Base-by-base conservation (phyloP, 2,888 invertebrate species). In the Calliscelio sp. region DNA sequence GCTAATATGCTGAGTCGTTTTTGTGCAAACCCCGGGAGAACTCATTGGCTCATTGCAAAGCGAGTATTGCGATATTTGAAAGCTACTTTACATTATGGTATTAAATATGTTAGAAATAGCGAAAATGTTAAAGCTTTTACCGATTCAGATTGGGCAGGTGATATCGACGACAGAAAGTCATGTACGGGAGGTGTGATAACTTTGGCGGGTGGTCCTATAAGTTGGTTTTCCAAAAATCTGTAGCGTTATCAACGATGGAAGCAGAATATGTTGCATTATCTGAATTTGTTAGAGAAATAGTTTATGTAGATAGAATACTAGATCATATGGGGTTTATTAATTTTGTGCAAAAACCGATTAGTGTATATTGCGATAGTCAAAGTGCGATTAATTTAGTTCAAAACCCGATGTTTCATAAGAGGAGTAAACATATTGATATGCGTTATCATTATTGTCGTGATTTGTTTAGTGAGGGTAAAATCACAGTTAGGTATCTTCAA, bases 1-100 rank as follows among this genome's bases (percentile, higher is more conserved):
- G 85, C 81, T 4, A 84, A 53, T 20, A 66, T 46, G 8, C 51
- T 87, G 16, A 86, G 86, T 49, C 51, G 81, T 18, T 88, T 86
- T 61, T 68, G 80, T 71, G n/a, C 65, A 2, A 32, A 79, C 20
- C 79, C 68, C 0, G 65, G 73, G 5, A 74, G 20, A 28, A 8
- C 35, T 0, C 87, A 5, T 46, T 87, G 10, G 11, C 35, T 0
- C 87, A 5, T 46, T 87, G 10, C 32, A 11, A 46, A 46, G 20
- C 46, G 18, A 3, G 20, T 46, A 46, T 18, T 46, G 20, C 16
- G 83, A 32, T 86, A 87, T 63, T 28, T 87, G 3, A 84, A 84
- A n/a, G 73, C 8, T 7, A 86, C 86, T 0, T 28, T 61, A 2
- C n/a, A 87, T 65, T 83, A 79, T 22, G 57, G 77, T 0, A 83